Evolutionary conservation across 2,113 vertebrate genomes (phyloP), one percentile per base, ranked within the genome.

Genomic region (Spea multiplicata): DNA sequence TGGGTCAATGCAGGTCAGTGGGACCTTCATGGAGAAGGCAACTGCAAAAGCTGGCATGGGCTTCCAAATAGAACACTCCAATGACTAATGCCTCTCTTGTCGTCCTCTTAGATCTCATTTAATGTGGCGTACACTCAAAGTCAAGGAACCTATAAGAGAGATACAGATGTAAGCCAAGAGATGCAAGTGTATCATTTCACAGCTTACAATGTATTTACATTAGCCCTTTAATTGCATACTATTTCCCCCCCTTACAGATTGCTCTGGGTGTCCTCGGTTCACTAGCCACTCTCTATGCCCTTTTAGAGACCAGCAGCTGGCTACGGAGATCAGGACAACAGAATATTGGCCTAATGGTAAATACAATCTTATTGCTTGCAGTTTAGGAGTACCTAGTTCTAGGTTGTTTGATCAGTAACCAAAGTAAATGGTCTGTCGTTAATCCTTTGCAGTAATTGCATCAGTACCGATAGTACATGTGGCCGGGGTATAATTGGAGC

Each of bases 271-370:
- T 82, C 8, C 78, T 87, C 7, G 84, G 84, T 3, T 81, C 77
- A 6, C 55, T 86, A 3, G 81, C 83, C 0, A 44, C 80, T 8
- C 68, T 87, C 17, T 61, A 70, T 5, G 82, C 86, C 14, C 75
- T 86, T 64, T 17, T 86, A 57, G 76, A 86, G 73, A 84, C 82
- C 4, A 85, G 76, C 71, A 85, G 81, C 44, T 87, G 86, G 86
- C 61, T 82, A n/a, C 84, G 81, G 46, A 71, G 86, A 66, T 81
- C 81, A 2, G 82, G 84, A 1, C 83, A 84, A 57, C 84, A 85
- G 70, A 82, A 81, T n/a, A 70, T 84, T 44, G 79, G 71, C 13
- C 44, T 86, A 3, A 30, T 55, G 77, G 86, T 86, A 73, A 82
- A 83, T 49, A 1, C 61, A 30, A 46, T 30, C 2, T 30, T 30